These are phyloP conservation scores for Columba livia DNA, from an alignment of 2,113 vertebrate species.

Conservation along the genomic window DNA sequence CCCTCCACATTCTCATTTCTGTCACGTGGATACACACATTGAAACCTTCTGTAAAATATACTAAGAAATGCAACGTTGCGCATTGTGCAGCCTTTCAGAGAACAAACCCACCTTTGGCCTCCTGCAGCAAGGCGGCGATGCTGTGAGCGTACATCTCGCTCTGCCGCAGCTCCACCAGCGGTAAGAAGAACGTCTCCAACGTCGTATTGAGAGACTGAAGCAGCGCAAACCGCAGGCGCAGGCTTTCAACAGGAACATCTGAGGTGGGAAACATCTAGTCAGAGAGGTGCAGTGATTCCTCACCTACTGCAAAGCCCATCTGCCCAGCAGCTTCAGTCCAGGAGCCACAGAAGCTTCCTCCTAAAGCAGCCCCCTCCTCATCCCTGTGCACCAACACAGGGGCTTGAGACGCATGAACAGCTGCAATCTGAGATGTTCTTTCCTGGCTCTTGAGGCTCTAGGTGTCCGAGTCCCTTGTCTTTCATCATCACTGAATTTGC, in stretches of 20 bases:
- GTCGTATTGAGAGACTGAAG: slow-evolving; percentile 96
- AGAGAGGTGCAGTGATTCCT: background rate
- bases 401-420: background rate
- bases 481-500: background rate
- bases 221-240: slow-evolving; percentile 92
- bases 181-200: slow-evolving; percentile 94
- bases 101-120: slow-evolving; percentile 86
- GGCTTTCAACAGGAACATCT: slow-evolving; percentile 91
- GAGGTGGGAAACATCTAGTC: background rate
- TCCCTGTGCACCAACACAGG: background rate
- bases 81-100: background rate
- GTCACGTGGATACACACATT: accelerated
- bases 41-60: background rate
- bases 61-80: accelerated
- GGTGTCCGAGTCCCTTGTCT: background rate
- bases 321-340: background rate
- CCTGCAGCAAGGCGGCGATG: slow-evolving; percentile 87
- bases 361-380: background rate
- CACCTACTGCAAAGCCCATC: background rate
- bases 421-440: accelerated
- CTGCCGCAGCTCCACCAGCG: slow-evolving; percentile 92
- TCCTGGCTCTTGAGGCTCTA: accelerated
- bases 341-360: background rate
- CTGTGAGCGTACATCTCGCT: slow-evolving; percentile 86
- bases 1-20: background rate